phyloP scores from a whole-genome alignment of 2,888 invertebrate species.

The Unio pictorum region DNA sequence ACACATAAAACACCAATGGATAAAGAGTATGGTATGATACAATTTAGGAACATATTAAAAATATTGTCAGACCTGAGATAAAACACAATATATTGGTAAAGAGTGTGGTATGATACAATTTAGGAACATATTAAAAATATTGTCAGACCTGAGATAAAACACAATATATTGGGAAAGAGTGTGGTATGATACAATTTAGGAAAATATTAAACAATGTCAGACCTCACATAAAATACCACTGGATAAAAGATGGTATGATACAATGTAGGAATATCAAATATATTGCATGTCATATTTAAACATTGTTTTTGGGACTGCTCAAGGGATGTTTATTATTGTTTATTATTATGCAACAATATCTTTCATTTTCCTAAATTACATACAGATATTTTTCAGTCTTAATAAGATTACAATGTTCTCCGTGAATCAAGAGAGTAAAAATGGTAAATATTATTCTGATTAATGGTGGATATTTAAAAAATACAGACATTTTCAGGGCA shows the following conservation, averaged over 20 bases:
- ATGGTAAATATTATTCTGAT: too few relatives aligned
- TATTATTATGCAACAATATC: too few relatives aligned
- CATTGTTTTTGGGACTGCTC: too few relatives aligned
- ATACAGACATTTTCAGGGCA: too few relatives aligned
- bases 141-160: background rate
- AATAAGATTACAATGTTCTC: too few relatives aligned
- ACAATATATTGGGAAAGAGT: background rate
- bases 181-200: constrained; percentile 22
- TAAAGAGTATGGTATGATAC: constrained; percentile 41
- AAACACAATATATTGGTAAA: constrained; percentile 19
- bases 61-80: background rate
- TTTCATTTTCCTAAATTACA: too few relatives aligned
- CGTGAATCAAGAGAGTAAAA: too few relatives aligned
- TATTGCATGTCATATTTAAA: too few relatives aligned
- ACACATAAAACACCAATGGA: constrained; percentile 30
- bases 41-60: background rate
- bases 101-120: constrained; percentile 32
- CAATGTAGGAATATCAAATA: background rate
- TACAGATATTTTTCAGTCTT: too few relatives aligned
- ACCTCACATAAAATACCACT: background rate
- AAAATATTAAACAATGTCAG: background rate
- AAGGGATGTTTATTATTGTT: too few relatives aligned
- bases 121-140: background rate
- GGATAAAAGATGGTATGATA: background rate
- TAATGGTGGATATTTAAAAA: too few relatives aligned